A percentile compares a stretch with the other conserved stretches of the same genome.
These are phyloP conservation scores for Serripes groenlandicus DNA, from an alignment of 2,888 invertebrate genomes.

Conservation along the genomic window DNA sequence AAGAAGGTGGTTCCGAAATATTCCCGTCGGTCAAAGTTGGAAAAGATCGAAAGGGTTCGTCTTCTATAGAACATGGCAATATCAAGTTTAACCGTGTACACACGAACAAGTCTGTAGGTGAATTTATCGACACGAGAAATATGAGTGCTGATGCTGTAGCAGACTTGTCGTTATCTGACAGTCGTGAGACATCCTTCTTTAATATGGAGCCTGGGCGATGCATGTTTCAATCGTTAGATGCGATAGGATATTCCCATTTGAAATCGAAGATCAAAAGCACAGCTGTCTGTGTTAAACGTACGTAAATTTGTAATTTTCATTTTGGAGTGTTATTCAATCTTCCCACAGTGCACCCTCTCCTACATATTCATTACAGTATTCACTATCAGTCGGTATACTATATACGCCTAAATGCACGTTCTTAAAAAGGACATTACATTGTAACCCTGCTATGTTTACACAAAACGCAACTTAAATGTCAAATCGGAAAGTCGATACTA, in stretches of 20 bases:
- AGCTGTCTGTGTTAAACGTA: constrained; percentile 70
- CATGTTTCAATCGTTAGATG: constrained; percentile 64
- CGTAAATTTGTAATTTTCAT: no score
- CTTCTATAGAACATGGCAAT: constrained; percentile 67
- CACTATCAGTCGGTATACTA: no score
- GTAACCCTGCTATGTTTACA: no score
- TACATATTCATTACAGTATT: no score
- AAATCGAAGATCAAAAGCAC: constrained; percentile 50
- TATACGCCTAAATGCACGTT: no score
- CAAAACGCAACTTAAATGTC: no score
- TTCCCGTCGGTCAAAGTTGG: constrained; percentile 70
- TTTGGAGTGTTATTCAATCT: no score
- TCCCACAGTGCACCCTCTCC: no score
- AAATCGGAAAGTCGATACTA: no score
- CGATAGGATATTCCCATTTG: constrained; percentile 69
- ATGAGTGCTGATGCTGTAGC: constrained; percentile 53
- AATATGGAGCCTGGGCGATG: constrained; percentile 73
- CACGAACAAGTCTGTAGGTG: constrained; percentile 60
- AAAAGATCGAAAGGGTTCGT: constrained; percentile 40
- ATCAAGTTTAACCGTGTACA: constrained; percentile 52
- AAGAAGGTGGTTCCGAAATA: constrained; percentile 51
- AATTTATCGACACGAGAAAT: constrained; percentile 50
- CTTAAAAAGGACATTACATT: no score
- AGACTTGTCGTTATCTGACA: background rate
- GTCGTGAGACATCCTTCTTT: constrained; percentile 50